Conservation (phyloP, 1,140 invertebrate species). For the Trachymyrmex cornetzi region DNA sequence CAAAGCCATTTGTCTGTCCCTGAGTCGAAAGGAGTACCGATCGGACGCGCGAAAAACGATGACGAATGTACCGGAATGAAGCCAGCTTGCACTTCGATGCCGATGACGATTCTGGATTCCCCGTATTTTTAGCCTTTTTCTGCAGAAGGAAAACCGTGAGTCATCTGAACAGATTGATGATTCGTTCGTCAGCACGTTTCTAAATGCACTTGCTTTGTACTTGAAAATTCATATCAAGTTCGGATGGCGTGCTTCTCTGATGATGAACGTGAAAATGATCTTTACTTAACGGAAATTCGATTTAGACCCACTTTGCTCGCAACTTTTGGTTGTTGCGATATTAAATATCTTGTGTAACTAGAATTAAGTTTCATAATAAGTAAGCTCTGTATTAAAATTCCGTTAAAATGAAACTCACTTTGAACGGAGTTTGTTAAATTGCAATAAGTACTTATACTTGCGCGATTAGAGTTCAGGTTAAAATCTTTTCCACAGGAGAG, state of each 20-base stretch:
- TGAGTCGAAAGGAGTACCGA: conserved; percentile 1
- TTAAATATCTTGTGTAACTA: conserved; percentile 13
- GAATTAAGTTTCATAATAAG: conserved; percentile 42
- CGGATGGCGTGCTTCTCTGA: background rate
- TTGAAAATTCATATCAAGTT: background rate
- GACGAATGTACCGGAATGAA: conserved; percentile 50
- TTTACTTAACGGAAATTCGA: background rate
- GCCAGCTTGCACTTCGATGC: conserved; percentile 43
- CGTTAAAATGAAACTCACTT: background rate
- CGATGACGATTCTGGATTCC: conserved; percentile 12
- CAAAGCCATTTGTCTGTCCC: conserved; percentile 68
- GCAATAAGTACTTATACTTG: background rate
- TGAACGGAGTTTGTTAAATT: conserved; percentile 15
- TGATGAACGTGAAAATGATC: conserved; percentile 9
- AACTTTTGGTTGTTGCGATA: conserved; percentile 22
- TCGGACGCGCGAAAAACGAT: conserved; percentile 55
- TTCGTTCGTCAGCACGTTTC: background rate
- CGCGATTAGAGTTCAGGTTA: background rate
- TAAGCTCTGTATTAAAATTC: background rate
- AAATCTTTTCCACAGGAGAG: background rate
- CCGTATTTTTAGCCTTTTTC: background rate
- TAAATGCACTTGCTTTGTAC: background rate
- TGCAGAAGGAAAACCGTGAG: background rate
- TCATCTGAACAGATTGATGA: conserved; percentile 2
- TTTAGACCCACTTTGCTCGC: conserved; percentile 6